Evolutionary conservation across 2,888 invertebrate species (phyloP).

Genomic region (Furcula furcula): DNA sequence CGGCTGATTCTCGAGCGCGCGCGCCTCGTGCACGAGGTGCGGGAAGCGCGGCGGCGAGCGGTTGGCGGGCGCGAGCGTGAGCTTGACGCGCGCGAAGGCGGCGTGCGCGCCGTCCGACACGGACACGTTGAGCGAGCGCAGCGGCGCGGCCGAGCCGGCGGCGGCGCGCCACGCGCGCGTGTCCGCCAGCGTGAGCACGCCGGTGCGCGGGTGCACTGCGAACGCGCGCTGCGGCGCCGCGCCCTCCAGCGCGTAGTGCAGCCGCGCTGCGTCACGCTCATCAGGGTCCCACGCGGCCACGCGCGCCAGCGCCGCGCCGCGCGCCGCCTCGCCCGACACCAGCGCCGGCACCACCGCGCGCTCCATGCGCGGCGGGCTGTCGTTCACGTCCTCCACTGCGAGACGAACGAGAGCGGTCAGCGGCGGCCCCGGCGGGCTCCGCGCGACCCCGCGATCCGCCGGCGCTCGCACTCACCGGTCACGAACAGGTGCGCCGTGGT

Average conservation of each 20-base stretch:
- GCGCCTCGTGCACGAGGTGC: constrained; percentile 89
- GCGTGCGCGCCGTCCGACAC: constrained; percentile 98
- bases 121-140: constrained; percentile 90
- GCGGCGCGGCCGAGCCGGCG: constrained; percentile 83
- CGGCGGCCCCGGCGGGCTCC: background rate
- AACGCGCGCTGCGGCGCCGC: constrained; percentile 43
- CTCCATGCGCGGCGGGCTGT: constrained; percentile 93
- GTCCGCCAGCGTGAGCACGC: constrained; percentile 52
- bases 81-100: constrained; percentile 91
- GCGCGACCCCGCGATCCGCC: background rate
- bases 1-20: constrained; percentile 90
- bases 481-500: constrained; percentile 93
- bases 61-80: constrained; percentile 90
- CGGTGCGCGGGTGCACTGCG: constrained; percentile 50
- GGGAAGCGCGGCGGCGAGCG: constrained; percentile 89
- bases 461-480: constrained; percentile 72
- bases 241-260: constrained; percentile 89
- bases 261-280: constrained; percentile 86
- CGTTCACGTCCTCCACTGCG: constrained; percentile 93
- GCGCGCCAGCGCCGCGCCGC: constrained; percentile 94
- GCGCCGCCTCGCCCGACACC: constrained; percentile 89
- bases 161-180: constrained; percentile 78
- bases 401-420: constrained; percentile 3
- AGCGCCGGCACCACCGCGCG: constrained; percentile 89
- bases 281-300: constrained; percentile 95